Evolutionary conservation across 2,113 vertebrate species (phyloP).

Genomic region (Nothobranchius furzeri): DNA sequence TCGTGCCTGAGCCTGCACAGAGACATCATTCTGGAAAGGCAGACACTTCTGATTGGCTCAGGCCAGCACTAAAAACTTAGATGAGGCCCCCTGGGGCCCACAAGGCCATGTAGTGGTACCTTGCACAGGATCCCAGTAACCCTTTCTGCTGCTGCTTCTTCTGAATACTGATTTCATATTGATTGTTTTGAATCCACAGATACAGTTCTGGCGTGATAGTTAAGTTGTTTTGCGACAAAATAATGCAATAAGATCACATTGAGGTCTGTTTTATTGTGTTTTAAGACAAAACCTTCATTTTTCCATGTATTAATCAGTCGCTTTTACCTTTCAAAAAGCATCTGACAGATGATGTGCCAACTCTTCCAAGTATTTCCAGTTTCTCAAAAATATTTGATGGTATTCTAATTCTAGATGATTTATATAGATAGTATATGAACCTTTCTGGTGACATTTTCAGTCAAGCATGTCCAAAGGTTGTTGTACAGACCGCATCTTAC

Average conservation of each 20-base stretch:
- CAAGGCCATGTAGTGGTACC: constrained; percentile 43
- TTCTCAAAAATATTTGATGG: too few species aligned
- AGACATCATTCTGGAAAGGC: constrained; percentile 47
- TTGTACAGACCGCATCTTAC: too few species aligned
- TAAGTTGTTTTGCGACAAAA: constrained; percentile 3
- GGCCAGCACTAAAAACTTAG: constrained; percentile 42
- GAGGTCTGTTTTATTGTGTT: not conserved
- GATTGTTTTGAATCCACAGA: constrained; percentile 26
- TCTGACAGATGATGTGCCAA: too few species aligned
- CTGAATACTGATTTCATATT: constrained; percentile 60
- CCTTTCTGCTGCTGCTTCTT: constrained; percentile 32
- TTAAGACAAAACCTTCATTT: not conserved
- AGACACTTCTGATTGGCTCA: constrained; percentile 44
- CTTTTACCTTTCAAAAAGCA: too few species aligned
- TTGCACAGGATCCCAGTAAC: constrained; percentile 27
- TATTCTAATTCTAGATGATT: too few species aligned
- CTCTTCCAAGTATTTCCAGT: too few species aligned
- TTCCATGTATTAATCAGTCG: too few species aligned
- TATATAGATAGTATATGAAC: too few species aligned
- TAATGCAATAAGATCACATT: not conserved
- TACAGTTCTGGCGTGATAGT: constrained; percentile 14
- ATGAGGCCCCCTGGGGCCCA: constrained; percentile 11
- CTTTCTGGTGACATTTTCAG: too few species aligned
- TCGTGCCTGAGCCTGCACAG: constrained; percentile 52
- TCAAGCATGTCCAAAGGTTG: too few species aligned